Conservation (phyloP, 2,888 invertebrate genomes). For the Lasius fuliginosus region DNA sequence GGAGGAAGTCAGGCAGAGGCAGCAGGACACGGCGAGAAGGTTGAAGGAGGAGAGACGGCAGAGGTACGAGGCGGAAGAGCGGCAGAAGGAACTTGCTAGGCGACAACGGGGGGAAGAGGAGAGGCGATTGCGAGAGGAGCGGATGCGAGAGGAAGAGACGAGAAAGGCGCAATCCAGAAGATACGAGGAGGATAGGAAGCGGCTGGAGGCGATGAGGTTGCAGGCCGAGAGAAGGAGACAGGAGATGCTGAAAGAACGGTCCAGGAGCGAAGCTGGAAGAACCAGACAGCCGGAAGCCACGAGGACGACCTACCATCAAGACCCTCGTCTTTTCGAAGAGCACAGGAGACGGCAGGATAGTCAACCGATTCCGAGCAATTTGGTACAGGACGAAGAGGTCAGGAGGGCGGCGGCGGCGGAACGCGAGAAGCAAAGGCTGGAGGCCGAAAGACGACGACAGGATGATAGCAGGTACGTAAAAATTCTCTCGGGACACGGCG, state of each 20-base stretch:
- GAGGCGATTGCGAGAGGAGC: constrained; percentile 50
- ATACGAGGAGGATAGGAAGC: constrained; percentile 69
- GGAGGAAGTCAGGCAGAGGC: constrained; percentile 59
- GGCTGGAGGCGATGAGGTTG: constrained; percentile 54
- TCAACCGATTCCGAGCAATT: constrained; percentile 67
- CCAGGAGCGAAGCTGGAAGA: constrained; percentile 49
- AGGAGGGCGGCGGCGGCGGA: constrained; percentile 57
- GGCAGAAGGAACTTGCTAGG: constrained; percentile 58
- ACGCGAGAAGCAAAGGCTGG: constrained; percentile 65
- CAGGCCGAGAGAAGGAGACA: constrained; percentile 66
- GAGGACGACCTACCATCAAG: constrained; percentile 28
- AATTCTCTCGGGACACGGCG: background rate
- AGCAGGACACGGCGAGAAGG: constrained; percentile 54
- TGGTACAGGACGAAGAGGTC: constrained; percentile 50
- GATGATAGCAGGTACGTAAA: constrained; percentile 48
- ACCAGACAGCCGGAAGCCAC: constrained; percentile 35
- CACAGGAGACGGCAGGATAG: constrained; percentile 65
- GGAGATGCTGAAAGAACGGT: constrained; percentile 56
- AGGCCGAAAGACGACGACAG: constrained; percentile 55
- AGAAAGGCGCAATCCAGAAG: constrained; percentile 70
- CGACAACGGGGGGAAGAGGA: constrained; percentile 62
- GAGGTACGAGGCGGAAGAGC: constrained; percentile 55
- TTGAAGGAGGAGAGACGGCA: constrained; percentile 63
- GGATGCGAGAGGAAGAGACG: constrained; percentile 65
- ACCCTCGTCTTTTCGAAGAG: constrained; percentile 42